Base-by-base conservation (phyloP, 2,113 vertebrate genomes). In the Litocranius walleri region DNA sequence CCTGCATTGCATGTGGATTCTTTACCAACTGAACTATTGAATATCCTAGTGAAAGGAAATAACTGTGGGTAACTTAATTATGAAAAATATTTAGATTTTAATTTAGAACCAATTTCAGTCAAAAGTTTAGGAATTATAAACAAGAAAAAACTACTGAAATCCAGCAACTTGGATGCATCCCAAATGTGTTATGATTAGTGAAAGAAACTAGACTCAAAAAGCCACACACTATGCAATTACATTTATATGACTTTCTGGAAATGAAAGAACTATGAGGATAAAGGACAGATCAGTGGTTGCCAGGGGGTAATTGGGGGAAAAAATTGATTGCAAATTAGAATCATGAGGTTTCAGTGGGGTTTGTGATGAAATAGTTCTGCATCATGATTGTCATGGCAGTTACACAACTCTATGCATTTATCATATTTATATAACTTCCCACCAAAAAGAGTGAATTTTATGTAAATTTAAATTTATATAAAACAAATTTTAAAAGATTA, bases 81-180 rank as follows among this genome's bases (percentile, higher is more conserved):
- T 71, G 30, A 90, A 95, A 97, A 74, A 56, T 33, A 84, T 23
- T 78, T 96, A 84, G 21, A 90, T 27, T 62, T 27, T 52, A 88
- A 88, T 88, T 83, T 77, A 88, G 15, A 93, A 56, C 21, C 7
- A 94, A 50, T 82, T 71, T 67, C 15, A 81, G n/a, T 90, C 25
- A 95, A 95, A 93, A 87, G 14, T 92, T 71, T 67, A 94, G 17
- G 25, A 91, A 92, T 94, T 77, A 56, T 16, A 92, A 74, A 89
- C 10, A 80, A 29, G 25, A 71, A 82, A 27, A 77, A 84, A 45
- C 10, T 89, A 56, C 25, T 45, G 7, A 80, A 15, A 80, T 33
- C 16, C 1, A n/a, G 64, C 10, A 78, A 61, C 19, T 15, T 48
- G 14, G 13, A 40, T 96, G 43, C 82, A 91, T 89, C 29, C 89